Percentiles rank a stretch among this genome's conserved stretches.
These are phyloP conservation scores for Megalopta genalis DNA, from an alignment of 1,140 invertebrate species.

Conservation along the genomic window DNA sequence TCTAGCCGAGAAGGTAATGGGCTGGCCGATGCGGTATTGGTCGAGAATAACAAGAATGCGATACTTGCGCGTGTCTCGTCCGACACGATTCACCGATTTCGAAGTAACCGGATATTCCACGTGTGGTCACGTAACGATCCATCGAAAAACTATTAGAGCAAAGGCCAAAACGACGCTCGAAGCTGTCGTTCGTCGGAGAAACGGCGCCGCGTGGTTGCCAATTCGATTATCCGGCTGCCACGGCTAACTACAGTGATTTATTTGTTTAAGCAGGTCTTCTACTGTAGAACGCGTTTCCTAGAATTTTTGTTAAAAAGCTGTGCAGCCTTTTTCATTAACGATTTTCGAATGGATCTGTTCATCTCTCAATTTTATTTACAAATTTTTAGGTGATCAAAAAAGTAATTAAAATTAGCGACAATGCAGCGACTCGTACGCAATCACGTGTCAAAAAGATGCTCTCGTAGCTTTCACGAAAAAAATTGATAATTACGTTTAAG, in stretches of 20 bases:
- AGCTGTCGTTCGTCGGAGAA: not conserved
- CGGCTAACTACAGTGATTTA: not conserved
- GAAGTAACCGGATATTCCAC: conserved; percentile 36
- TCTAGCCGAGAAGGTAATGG: not conserved
- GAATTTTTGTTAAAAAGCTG: too few species aligned
- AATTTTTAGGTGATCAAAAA: too few species aligned
- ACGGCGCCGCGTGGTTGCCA: not conserved
- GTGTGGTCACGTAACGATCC: conserved; percentile 30
- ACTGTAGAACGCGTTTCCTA: not conserved
- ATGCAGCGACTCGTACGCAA: too few species aligned
- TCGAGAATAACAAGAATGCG: not conserved
- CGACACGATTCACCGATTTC: conserved; percentile 21
- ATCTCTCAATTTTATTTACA: too few species aligned
- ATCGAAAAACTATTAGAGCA: conserved; percentile 41
- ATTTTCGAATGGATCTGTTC: too few species aligned
- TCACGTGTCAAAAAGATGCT: too few species aligned
- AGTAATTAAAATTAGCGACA: too few species aligned
- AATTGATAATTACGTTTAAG: too few species aligned
- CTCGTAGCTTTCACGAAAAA: too few species aligned
- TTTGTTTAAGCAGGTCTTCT: not conserved
- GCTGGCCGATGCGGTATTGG: too few species aligned
- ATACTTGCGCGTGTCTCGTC: conserved; percentile 24
- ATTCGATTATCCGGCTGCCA: not conserved
- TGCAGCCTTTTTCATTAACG: too few species aligned
- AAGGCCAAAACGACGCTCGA: conserved; percentile 6